Evolutionary conservation across 2,888 invertebrate species (phyloP).

Genomic region (Epirrita christyi): DNA sequence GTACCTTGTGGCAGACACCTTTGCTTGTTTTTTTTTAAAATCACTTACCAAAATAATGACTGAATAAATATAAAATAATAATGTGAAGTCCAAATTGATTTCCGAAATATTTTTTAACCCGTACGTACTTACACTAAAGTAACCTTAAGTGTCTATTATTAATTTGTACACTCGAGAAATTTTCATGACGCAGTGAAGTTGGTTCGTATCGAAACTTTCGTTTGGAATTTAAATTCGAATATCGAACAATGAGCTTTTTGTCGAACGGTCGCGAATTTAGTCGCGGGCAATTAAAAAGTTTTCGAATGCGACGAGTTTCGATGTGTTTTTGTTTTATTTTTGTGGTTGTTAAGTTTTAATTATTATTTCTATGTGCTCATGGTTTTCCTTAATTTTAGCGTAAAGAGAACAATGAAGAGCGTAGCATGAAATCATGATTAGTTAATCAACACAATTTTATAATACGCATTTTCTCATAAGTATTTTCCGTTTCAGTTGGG

Average conservation of each 20-base stretch:
- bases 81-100: conserved; percentile 45
- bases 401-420: no score
- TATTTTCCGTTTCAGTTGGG: no score
- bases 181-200: conserved; percentile 62
- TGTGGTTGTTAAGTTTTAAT: conserved; percentile 15
- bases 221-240: conserved; percentile 63
- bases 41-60: no score
- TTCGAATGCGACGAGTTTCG: conserved; percentile 52
- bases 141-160: conserved; percentile 58
- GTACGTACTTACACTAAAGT: conserved; percentile 52
- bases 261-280: conserved; percentile 72
- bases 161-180: conserved; percentile 51
- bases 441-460: no score
- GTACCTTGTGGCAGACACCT: no score
- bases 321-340: conserved; percentile 45
- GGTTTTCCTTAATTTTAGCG: neutral
- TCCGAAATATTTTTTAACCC: conserved; percentile 37
- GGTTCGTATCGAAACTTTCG: conserved; percentile 57
- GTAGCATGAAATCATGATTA: no score
- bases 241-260: conserved; percentile 73
- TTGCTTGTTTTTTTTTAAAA: no score
- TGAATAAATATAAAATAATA: no score
- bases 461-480: no score
- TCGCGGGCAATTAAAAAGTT: conserved; percentile 80
- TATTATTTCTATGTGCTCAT: neutral